A percentile compares a stretch with the other conserved stretches of the same genome.
Conservation (phyloP, 2,113 vertebrate species). For the Chamaetylas fuelleborni region DNA sequence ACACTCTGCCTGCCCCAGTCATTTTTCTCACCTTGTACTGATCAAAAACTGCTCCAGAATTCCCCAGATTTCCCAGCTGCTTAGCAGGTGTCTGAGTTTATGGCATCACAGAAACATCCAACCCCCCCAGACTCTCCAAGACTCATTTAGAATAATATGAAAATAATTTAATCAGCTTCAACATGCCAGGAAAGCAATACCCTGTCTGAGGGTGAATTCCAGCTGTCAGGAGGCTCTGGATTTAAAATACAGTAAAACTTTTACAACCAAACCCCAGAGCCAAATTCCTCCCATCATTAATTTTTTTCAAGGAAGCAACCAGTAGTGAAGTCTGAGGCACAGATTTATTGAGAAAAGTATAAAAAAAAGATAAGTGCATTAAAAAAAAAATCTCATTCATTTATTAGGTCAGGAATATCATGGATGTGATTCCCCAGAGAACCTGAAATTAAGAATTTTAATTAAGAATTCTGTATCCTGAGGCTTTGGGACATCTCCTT, state of each 20-base stretch:
- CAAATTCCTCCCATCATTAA: not conserved
- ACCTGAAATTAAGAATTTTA: not conserved
- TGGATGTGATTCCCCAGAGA: not conserved
- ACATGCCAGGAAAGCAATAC: not conserved
- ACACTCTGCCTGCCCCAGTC: not conserved
- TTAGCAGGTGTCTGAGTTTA: not conserved
- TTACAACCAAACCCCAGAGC: not conserved
- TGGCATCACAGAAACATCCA: not conserved
- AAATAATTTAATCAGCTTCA: not conserved
- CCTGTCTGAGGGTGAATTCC: not conserved
- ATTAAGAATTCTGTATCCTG: not conserved
- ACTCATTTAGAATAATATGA: not conserved
- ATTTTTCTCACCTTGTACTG: not conserved
- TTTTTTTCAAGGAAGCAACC: not conserved
- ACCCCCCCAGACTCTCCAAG: not conserved
- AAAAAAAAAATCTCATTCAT: not conserved
- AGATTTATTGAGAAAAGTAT: not conserved
- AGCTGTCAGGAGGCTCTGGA: not conserved
- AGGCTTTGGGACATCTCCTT: not conserved
- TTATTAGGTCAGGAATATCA: not conserved
- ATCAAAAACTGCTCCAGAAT: not conserved
- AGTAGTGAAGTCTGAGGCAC: not conserved
- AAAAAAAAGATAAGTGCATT: not conserved
- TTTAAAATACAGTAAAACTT: constrained; percentile 7
- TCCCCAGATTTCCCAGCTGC: not conserved